Evolutionary conservation across 1,140 invertebrate species (phyloP).

Genomic region (Rhopalosiphum maidis): DNA sequence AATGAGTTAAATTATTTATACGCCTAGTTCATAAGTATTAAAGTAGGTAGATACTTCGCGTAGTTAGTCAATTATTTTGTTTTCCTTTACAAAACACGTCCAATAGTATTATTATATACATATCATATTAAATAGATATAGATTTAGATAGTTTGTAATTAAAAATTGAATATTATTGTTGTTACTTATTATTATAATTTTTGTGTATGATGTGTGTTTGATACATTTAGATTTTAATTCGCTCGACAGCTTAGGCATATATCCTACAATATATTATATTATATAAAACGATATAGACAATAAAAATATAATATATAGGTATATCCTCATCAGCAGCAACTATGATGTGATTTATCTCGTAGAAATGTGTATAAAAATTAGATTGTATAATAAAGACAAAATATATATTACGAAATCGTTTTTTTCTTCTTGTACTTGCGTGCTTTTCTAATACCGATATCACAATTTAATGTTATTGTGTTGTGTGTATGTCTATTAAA

Average conservation of each 20-base stretch:
- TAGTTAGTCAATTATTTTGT: constrained; percentile 40
- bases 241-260: constrained; percentile 22
- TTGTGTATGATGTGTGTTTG: constrained; percentile 19
- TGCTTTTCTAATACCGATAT: background rate
- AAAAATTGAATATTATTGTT: constrained; percentile 31
- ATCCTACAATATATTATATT: background rate
- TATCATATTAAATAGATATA: background rate
- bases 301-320: constrained; percentile 25
- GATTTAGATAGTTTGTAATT: background rate
- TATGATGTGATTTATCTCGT: constrained; percentile 56
- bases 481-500: background rate
- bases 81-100: constrained; percentile 31
- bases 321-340: constrained; percentile 47
- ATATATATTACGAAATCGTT: constrained; percentile 33
- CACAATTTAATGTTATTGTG: background rate
- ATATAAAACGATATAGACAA: background rate
- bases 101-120: constrained; percentile 29
- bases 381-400: constrained; percentile 39
- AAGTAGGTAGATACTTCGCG: background rate
- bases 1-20: background rate
- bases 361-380: constrained; percentile 50
- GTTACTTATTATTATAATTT: constrained; percentile 45
- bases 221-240: constrained; percentile 25
- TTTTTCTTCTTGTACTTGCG: background rate
- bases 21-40: background rate